These are phyloP conservation scores for Zingel zingel DNA, from an alignment of 2,113 vertebrate genomes.

Conservation along the genomic window DNA sequence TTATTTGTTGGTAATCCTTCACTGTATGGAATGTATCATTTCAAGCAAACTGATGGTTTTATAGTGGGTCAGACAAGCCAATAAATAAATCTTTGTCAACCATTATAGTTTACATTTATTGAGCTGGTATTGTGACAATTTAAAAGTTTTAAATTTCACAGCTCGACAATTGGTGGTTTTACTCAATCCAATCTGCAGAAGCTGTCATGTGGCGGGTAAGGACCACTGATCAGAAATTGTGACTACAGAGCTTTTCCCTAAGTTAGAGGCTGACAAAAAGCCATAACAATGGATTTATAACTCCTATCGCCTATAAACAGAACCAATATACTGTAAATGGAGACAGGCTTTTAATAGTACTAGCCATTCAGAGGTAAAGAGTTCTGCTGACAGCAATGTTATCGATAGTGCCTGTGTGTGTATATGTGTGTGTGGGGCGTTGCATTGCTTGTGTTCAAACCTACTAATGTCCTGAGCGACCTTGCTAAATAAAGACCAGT, in stretches of 20 bases:
- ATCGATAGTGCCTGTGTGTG: conserved; percentile 28
- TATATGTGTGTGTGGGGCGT: conserved; percentile 14
- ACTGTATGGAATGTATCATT: conserved; percentile 35
- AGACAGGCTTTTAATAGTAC: conserved; percentile 64
- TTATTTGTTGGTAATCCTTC: conserved; percentile 59
- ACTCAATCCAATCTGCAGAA: conserved; percentile 44
- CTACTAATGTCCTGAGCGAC: conserved; percentile 71
- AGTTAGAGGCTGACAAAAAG: conserved; percentile 45
- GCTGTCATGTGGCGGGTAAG: conserved; percentile 21
- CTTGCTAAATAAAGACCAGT: conserved; percentile 76
- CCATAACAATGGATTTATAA: conserved; percentile 71
- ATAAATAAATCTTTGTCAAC: conserved; percentile 35
- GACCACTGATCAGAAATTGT: conserved; percentile 44
- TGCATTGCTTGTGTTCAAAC: conserved; percentile 48
- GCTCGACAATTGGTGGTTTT: conserved; percentile 48
- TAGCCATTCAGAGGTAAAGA: conserved; percentile 46
- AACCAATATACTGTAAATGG: conserved; percentile 71
- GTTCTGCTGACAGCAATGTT: conserved; percentile 60
- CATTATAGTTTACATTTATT: conserved; percentile 36
- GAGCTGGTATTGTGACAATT: conserved; percentile 20
- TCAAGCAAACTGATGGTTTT: conserved; percentile 47
- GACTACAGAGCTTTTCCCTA: conserved; percentile 39
- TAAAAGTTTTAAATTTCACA: conserved; percentile 60
- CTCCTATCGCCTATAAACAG: conserved; percentile 65
- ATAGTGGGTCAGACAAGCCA: conserved; percentile 46